Evolutionary conservation across 2,888 invertebrate genomes (phyloP).

Genomic region (Tachina lurida): DNA sequence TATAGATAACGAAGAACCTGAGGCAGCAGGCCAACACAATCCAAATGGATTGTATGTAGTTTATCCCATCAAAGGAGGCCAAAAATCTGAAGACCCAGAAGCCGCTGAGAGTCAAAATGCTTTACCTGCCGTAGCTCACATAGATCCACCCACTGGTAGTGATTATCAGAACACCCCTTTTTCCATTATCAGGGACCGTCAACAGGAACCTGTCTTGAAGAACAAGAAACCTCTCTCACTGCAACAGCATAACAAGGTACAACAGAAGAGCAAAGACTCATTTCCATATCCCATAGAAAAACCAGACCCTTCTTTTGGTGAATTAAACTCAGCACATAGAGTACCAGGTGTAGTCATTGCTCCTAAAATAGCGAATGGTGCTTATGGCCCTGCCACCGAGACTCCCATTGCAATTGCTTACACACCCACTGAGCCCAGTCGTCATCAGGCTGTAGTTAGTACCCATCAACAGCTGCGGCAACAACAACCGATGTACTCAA

Average conservation of each 20-base stretch:
- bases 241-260: constrained; percentile 75
- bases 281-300: constrained; percentile 87
- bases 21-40: constrained; percentile 42
- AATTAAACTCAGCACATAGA: constrained; percentile 75
- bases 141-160: constrained; percentile 76
- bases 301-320: constrained; percentile 84
- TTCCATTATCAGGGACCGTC: constrained; percentile 82
- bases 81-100: constrained; percentile 43
- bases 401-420: constrained; percentile 87
- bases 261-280: constrained; percentile 83
- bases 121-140: constrained; percentile 72
- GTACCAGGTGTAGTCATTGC: constrained; percentile 82
- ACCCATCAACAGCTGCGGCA: constrained; percentile 67
- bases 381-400: constrained; percentile 83
- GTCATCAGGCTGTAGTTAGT: constrained; percentile 60
- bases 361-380: constrained; percentile 83
- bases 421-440: constrained; percentile 84
- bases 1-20: constrained; percentile 73
- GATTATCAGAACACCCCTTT: constrained; percentile 83
- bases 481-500: constrained; percentile 80
- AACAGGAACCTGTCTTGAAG: constrained; percentile 83
- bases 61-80: constrained; percentile 74
- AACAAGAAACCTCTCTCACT: constrained; percentile 80
- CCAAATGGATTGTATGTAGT: constrained; percentile 77
- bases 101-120: constrained; percentile 73